phyloP scores from a whole-genome alignment of 2,113 vertebrate genomes.

The Pseudorasbora parva region DNA sequence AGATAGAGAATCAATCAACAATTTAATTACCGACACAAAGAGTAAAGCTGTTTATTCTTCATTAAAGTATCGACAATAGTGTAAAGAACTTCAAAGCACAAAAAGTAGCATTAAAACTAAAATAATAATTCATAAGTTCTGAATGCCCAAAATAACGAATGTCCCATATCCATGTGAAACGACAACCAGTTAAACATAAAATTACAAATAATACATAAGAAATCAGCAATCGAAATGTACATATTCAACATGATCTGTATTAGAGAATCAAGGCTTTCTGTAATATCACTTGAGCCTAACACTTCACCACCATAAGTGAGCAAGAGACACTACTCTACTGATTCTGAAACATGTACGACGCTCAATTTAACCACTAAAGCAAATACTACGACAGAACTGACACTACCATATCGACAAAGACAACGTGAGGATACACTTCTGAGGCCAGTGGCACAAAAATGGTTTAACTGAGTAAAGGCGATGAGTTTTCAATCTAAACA shows the following conservation, averaged over 20 bases:
- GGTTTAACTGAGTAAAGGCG: background rate
- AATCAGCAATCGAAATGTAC: background rate
- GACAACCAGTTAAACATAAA: background rate
- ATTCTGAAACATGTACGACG: constrained; percentile 7
- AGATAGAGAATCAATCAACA: background rate
- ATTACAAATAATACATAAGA: no score
- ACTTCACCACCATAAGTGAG: background rate
- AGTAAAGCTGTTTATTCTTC: background rate
- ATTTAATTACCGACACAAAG: background rate
- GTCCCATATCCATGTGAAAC: background rate
- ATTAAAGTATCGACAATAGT: background rate
- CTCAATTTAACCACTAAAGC: constrained; percentile 27
- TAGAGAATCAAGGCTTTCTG: constrained; percentile 15
- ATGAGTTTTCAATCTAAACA: background rate
- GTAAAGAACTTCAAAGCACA: background rate
- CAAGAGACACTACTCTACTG: constrained; percentile 15
- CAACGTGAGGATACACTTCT: background rate
- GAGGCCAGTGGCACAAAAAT: constrained; percentile 10
- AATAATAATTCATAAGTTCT: background rate
- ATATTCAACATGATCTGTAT: background rate
- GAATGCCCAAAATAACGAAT: constrained; percentile 3
- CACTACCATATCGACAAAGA: constrained; percentile 7
- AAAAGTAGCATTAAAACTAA: background rate
- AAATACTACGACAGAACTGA: constrained; percentile 3
- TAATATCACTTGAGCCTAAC: background rate